phyloP scores from a whole-genome alignment of 2,888 invertebrate genomes.

The Leptothorax acervorum region DNA sequence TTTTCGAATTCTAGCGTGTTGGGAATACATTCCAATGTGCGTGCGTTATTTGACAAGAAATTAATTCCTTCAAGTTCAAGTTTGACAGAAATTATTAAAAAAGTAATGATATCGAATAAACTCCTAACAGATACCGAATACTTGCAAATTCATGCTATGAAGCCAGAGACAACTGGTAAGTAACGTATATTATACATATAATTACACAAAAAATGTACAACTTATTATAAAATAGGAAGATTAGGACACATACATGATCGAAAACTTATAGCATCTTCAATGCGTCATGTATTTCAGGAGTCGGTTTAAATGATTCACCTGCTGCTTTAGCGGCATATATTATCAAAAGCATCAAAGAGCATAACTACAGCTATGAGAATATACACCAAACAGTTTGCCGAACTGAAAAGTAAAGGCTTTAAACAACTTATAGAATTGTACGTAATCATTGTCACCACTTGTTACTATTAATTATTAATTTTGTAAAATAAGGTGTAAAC shows the following conservation, averaged over 20 bases:
- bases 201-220: no score
- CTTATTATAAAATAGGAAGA: background rate
- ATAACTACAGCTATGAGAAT: constrained; percentile 86
- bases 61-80: background rate
- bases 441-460: background rate
- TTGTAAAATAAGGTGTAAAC: background rate
- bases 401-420: background rate
- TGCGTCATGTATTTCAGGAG: constrained; percentile 86
- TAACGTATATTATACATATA: no score
- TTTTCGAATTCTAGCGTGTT: background rate
- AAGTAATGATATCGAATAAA: background rate
- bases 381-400: constrained; percentile 78
- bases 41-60: background rate
- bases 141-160: background rate
- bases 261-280: background rate
- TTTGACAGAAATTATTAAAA: background rate
- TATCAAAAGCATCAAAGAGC: constrained; percentile 84
- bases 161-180: background rate
- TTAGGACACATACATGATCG: background rate
- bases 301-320: constrained; percentile 92
- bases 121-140: background rate
- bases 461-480: background rate
- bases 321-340: constrained; percentile 94
- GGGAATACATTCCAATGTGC: background rate
- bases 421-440: background rate